Percentiles rank a stretch among this genome's conserved stretches.
phyloP scores from a whole-genome alignment of 2,888 invertebrate species.

The Bembecia ichneumoniformis region DNA sequence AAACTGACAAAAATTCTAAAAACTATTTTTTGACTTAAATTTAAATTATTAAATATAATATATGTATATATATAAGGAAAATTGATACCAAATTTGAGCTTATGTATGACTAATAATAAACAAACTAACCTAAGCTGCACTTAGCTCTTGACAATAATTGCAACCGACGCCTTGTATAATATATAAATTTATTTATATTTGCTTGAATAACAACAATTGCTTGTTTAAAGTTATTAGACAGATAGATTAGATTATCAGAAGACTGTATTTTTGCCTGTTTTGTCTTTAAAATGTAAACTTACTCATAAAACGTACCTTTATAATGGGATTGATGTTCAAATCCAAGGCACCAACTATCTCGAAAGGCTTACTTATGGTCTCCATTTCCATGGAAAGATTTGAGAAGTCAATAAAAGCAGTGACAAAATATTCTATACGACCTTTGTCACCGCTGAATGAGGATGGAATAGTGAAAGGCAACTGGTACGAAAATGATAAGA shows the following conservation, averaged over 20 bases:
- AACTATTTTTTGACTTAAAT: too few relatives aligned
- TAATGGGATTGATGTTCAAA: conserved; percentile 23
- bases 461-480: conserved; percentile 41
- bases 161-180: too few relatives aligned
- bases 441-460: conserved; percentile 29
- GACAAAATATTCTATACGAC: conserved; percentile 28
- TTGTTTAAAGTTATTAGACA: not conserved
- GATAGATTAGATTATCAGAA: too few relatives aligned
- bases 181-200: too few relatives aligned
- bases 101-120: too few relatives aligned
- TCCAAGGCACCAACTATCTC: conserved; percentile 40
- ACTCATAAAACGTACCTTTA: conserved; percentile 21
- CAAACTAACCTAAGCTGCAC: too few relatives aligned
- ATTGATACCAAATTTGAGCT: too few relatives aligned
- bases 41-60: too few relatives aligned
- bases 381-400: conserved; percentile 14
- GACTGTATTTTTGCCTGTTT: too few relatives aligned
- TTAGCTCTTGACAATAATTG: too few relatives aligned
- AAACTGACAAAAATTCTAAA: too few relatives aligned
- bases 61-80: too few relatives aligned
- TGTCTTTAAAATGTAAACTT: not conserved
- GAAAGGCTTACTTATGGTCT: conserved; percentile 24
- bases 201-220: not conserved
- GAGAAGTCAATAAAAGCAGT: conserved; percentile 25
- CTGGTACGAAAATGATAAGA: conserved; percentile 34